Percentiles rank a stretch among this genome's conserved stretches.
These are phyloP conservation scores for Perccottus glenii DNA, from an alignment of 2,113 vertebrate genomes.

Conservation along the genomic window DNA sequence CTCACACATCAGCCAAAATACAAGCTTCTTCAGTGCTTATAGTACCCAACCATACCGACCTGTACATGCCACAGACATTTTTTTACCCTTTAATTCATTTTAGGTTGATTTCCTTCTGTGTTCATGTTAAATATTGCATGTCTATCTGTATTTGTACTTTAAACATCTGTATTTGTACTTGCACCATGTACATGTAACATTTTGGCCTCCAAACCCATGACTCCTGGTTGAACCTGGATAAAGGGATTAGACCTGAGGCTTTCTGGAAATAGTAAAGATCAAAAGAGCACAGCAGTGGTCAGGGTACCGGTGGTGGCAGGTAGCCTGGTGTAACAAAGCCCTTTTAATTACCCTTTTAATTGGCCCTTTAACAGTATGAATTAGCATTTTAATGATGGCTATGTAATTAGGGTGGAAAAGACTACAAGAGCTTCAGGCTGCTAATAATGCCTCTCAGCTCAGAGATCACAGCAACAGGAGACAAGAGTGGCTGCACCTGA, in stretches of 20 bases:
- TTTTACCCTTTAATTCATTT: too few species aligned
- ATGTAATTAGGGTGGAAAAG: constrained; percentile 78
- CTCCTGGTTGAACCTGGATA: constrained; percentile 64
- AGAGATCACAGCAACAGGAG: constrained; percentile 74
- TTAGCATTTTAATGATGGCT: constrained; percentile 81
- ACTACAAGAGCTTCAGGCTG: constrained; percentile 67
- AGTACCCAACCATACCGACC: too few species aligned
- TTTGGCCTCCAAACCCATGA: constrained; percentile 34
- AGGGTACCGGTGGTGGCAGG: constrained; percentile 63
- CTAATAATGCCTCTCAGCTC: constrained; percentile 71
- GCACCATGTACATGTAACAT: constrained; percentile 11
- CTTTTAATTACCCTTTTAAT: constrained; percentile 81
- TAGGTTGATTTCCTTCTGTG: too few species aligned
- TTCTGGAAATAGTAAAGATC: constrained; percentile 59
- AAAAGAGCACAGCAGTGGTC: constrained; percentile 65
- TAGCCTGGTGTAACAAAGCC: constrained; percentile 76
- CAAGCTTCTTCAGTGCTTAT: too few species aligned
- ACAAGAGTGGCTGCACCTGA: constrained; percentile 71
- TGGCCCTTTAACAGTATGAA: constrained; percentile 75
- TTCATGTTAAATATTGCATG: background rate
- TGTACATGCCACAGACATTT: too few species aligned
- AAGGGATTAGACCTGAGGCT: constrained; percentile 61
- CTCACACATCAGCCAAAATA: too few species aligned
- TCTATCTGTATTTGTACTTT: constrained; percentile 3
- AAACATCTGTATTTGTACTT: constrained; percentile 3